Conservation (phyloP, 2,888 invertebrate species). For the Agonopterix subpropinquella region DNA sequence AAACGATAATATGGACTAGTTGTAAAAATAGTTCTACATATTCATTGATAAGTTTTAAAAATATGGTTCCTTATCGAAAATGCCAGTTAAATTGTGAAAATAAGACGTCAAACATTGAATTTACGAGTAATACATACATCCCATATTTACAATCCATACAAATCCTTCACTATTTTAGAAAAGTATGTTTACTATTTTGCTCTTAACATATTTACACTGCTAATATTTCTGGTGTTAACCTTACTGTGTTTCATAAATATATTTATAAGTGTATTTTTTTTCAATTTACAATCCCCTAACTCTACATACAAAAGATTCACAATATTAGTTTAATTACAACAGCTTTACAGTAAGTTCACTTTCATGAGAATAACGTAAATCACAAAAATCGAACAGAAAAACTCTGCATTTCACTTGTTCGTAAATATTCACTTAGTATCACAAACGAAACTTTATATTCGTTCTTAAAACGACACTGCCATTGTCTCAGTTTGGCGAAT, state of each 20-base stretch:
- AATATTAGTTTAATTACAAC: constrained; percentile 49
- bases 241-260: constrained; percentile 74
- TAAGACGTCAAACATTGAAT: constrained; percentile 24
- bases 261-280: constrained; percentile 57
- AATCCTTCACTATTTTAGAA: constrained; percentile 51
- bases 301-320: constrained; percentile 56
- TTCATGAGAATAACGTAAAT: constrained; percentile 41
- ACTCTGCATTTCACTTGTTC: constrained; percentile 33
- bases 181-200: constrained; percentile 51
- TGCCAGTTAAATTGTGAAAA: constrained; percentile 20
- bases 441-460: constrained; percentile 24
- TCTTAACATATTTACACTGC: constrained; percentile 69
- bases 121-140: constrained; percentile 27
- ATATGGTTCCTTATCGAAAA: constrained; percentile 30
- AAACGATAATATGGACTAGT: constrained; percentile 67
- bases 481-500: constrained; percentile 34
- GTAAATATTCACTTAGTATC: constrained; percentile 20
- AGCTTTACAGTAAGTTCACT: constrained; percentile 40
- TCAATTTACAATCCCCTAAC: constrained; percentile 66
- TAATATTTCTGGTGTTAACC: constrained; percentile 72
- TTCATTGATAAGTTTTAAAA: constrained; percentile 34
- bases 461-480: constrained; percentile 26
- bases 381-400: constrained; percentile 35
- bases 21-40: constrained; percentile 63
- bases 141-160: constrained; percentile 61